Evolutionary conservation across 2,113 vertebrate genomes (phyloP), one percentile per base, ranked within the genome.

Genomic region (Sander lucioperca): DNA sequence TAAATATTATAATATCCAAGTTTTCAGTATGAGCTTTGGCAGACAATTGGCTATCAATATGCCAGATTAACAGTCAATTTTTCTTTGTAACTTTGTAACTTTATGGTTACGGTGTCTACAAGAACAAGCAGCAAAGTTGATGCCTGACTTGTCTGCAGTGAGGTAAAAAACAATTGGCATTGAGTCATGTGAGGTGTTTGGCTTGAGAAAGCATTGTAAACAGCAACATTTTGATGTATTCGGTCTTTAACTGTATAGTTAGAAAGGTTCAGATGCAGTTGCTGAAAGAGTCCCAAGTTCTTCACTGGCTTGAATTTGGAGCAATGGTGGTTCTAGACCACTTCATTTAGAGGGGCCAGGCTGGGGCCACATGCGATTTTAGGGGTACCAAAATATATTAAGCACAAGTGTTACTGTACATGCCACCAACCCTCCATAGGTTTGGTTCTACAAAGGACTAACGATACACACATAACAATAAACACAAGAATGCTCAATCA

Each of bases 91-190:
- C 13, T 48, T 13, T n/a, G 12, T 16, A 48, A 57, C 2, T 47
- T 47, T 39, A 14, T 36, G 4, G 56, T 30, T 62, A 25, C 12
- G 3, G 10, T 11, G 27, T 53, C 21, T 2, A 50, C 21, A 8
- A 51, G 14, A 62, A 36, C 71, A 36, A 16, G 33, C 33, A 25
- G n/a, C 48, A 45, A 56, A 15, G 50, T 65, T 30, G 57, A 16
- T 63, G 48, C 36, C 33, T 6, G 39, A n/a, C 14, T 11, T 6
- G 25, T 50, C 61, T 19, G n/a, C 48, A 21, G 61, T 56, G 15
- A 56, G 21, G 58, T 48, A 75, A 74, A 75, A 62, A 57, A 69
- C 64, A 27, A 63, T 63, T 50, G 18, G 5, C 33, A 39, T 18
- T 1, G 47, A 33, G 27, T 47, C 39, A 23, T 57, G n/a, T 54